phyloP scores from a whole-genome alignment of 2,888 invertebrate species.

The Scaeva pyrastri region DNA sequence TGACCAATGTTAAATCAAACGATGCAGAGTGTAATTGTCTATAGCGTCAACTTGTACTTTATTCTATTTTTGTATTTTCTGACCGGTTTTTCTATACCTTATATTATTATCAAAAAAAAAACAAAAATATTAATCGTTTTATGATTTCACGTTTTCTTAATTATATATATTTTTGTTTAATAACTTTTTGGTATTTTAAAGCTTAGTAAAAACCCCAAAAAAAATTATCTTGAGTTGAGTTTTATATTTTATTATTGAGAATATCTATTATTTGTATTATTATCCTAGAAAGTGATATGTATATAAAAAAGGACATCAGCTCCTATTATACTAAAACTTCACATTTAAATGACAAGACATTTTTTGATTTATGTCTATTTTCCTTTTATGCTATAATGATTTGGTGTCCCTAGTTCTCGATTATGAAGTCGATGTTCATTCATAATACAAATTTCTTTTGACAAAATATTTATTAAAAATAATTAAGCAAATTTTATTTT shows the following conservation, averaged over 20 bases:
- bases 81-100: background rate
- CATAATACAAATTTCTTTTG: too few species aligned
- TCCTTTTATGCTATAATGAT: too few species aligned
- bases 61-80: background rate
- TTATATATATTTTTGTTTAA: background rate
- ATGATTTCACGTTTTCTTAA: background rate
- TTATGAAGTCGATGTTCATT: too few species aligned
- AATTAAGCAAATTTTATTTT: too few species aligned
- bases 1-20: background rate
- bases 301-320: too few species aligned
- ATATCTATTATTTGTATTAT: too few species aligned
- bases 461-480: too few species aligned
- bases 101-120: background rate
- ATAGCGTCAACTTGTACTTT: background rate
- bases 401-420: too few species aligned
- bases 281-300: too few species aligned
- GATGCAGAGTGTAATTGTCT: background rate
- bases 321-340: too few species aligned
- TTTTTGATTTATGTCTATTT: too few species aligned
- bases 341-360: too few species aligned
- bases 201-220: background rate
- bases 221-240: background rate
- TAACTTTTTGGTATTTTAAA: background rate
- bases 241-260: background rate
- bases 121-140: background rate